Conservation (phyloP, 2,113 vertebrate species). For the Protobothrops flavoviridis region DNA sequence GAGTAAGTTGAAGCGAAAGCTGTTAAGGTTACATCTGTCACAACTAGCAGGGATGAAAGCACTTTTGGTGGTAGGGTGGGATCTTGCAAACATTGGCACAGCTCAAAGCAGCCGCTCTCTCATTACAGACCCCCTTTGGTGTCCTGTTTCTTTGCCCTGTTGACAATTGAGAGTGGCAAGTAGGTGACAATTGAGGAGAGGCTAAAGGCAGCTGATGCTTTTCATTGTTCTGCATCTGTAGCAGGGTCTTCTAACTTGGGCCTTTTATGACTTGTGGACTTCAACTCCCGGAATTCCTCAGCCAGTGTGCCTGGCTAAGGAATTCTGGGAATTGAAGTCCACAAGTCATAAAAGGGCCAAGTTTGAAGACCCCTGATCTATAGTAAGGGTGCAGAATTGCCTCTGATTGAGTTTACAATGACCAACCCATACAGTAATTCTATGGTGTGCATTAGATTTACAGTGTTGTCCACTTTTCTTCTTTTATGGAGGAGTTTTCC, state of each 20-base stretch:
- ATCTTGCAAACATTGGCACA: neutral
- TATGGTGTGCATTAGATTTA: neutral
- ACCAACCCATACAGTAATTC: neutral
- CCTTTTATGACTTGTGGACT: too few species aligned
- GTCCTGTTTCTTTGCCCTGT: neutral
- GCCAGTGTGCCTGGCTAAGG: too few species aligned
- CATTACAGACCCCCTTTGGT: neutral
- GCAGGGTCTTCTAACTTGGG: too few species aligned
- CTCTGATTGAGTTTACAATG: neutral
- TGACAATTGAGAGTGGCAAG: neutral
- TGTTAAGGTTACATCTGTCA: neutral
- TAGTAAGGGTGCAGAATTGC: too few species aligned
- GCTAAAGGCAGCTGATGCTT: too few species aligned
- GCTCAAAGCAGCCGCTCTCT: neutral
- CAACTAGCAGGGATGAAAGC: neutral
- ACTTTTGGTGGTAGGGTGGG: neutral
- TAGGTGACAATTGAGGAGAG: neutral
- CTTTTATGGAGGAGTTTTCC: neutral
- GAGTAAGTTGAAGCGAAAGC: neutral
- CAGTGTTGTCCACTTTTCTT: neutral
- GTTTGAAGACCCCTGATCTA: too few species aligned
- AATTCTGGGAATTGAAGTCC: too few species aligned
- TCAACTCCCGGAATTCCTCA: too few species aligned
- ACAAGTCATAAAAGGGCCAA: too few species aligned
- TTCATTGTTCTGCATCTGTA: too few species aligned